Evolutionary conservation across 2,113 vertebrate species (phyloP).

Genomic region (Ophthalmotilapia sp.): DNA sequence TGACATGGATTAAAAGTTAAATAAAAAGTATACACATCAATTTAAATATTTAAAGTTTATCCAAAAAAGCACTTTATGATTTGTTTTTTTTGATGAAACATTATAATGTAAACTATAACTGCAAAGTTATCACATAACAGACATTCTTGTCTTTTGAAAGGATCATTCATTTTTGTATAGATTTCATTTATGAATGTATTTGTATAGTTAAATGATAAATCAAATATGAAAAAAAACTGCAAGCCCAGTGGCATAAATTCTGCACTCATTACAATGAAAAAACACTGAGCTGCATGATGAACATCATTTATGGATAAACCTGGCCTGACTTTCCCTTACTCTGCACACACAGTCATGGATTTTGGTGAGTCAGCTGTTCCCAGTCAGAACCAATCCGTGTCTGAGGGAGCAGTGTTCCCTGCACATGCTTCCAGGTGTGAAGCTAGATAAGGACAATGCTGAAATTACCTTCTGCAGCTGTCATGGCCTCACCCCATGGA

Average conservation of each 20-base stretch:
- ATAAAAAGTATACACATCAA: background rate
- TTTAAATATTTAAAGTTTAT: background rate
- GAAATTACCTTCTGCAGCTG: slow-evolving; percentile 18
- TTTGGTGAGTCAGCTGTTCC: slow-evolving; percentile 21
- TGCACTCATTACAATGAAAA: background rate
- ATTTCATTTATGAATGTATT: background rate
- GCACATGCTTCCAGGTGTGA: slow-evolving; percentile 43
- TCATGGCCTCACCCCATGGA: background rate
- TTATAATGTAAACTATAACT: background rate
- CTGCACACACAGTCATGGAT: background rate
- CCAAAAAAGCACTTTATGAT: background rate
- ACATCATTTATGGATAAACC: background rate
- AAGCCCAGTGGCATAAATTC: background rate
- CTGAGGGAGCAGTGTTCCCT: background rate
- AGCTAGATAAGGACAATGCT: slow-evolving; percentile 39
- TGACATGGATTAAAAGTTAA: background rate
- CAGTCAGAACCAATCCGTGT: slow-evolving; percentile 13
- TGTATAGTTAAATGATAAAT: background rate
- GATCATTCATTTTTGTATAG: background rate
- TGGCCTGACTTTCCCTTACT: background rate
- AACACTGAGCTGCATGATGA: background rate
- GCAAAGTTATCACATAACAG: background rate
- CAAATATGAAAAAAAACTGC: background rate
- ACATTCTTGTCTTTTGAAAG: background rate
- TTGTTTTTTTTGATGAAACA: background rate